Evolutionary conservation across 2,888 invertebrate species (phyloP), one percentile per base, ranked within the genome.

Genomic region (Parnassius smintheus): DNA sequence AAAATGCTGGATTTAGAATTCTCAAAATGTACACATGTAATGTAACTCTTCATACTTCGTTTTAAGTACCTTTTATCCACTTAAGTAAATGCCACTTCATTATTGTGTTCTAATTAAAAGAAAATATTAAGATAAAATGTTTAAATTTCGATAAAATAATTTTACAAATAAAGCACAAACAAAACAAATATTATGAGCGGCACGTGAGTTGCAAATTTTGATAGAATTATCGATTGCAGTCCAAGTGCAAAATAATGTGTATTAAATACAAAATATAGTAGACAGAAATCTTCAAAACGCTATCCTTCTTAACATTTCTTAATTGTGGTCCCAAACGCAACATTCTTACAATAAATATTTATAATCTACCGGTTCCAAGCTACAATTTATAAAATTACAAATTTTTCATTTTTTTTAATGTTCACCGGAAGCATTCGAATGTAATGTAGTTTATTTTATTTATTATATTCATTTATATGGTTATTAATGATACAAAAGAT

Each of bases 61-160:
- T 18, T 18, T 63, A 63, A 63, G 63, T 63, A 63, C 63, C 63
- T 49, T 50, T 57, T 56, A 56, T 51, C 35, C 51, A 35, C 51
- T 63, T 63, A 63, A 63, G 63, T 63, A 63, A 55, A 59, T 63
- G 59, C 63, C 63, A 59, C 46, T 45, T 56, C 50, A 55, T 44
- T 50, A 44, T 51, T 18, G 49, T 53, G 46, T 41, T 41, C 9
- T 22, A 18, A 55, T 54, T 42, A 22, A 2, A 44, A 54, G 18
- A 11, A 2, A 44, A 44, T 10, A 44, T 9, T 18, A 54, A 54
- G 3, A 49, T 13, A 13, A 13, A 49, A 7, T 13, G n/a, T 18
- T 13, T 13, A 49, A 49, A 13, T 13, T 13, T 18, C 25, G 12
- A 25, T 9, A 50, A 10, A 50, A 51, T 25, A 51, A 4, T 8